Percentiles rank a stretch among this genome's conserved stretches.
These are phyloP conservation scores for Apamea epomidion DNA, from an alignment of 2,888 invertebrate species.

Conservation along the genomic window DNA sequence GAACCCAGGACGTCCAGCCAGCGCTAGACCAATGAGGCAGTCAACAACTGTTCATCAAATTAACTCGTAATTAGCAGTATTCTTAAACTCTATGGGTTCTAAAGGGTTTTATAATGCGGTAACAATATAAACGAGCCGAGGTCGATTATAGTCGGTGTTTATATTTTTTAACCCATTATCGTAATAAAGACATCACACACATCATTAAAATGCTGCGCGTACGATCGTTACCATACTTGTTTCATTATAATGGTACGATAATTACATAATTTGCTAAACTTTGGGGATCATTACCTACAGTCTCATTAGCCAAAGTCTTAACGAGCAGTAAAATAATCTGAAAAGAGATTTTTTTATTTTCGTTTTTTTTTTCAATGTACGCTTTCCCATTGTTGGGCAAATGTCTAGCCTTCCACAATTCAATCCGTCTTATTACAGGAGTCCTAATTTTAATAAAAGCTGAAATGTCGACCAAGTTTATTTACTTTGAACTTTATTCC, in stretches of 20 bases:
- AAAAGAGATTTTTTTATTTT: background rate
- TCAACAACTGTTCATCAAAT: background rate
- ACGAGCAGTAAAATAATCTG: conserved; percentile 14
- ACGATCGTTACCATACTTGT: conserved; percentile 51
- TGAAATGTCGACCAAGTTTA: background rate
- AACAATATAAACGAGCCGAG: conserved; percentile 22
- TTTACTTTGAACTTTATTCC: background rate
- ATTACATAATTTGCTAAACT: conserved; percentile 48
- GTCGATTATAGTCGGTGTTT: conserved; percentile 33
- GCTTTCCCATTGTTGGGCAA: background rate
- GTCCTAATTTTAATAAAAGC: background rate
- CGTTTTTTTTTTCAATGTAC: background rate
- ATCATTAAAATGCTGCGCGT: conserved; percentile 43
- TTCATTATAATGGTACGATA: conserved; percentile 38
- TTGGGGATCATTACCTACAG: conserved; percentile 36
- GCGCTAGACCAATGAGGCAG: background rate
- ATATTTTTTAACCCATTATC: conserved; percentile 33
- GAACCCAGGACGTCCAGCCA: background rate
- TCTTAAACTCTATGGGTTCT: background rate
- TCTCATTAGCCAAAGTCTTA: background rate
- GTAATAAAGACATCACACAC: conserved; percentile 57
- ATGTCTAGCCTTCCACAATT: background rate
- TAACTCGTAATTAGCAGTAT: background rate
- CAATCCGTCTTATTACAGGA: background rate
- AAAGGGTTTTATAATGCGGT: conserved; percentile 8